Evolutionary conservation across 2,888 invertebrate genomes (phyloP), one percentile per base, ranked within the genome.

Genomic region (Nomada goodeniana): DNA sequence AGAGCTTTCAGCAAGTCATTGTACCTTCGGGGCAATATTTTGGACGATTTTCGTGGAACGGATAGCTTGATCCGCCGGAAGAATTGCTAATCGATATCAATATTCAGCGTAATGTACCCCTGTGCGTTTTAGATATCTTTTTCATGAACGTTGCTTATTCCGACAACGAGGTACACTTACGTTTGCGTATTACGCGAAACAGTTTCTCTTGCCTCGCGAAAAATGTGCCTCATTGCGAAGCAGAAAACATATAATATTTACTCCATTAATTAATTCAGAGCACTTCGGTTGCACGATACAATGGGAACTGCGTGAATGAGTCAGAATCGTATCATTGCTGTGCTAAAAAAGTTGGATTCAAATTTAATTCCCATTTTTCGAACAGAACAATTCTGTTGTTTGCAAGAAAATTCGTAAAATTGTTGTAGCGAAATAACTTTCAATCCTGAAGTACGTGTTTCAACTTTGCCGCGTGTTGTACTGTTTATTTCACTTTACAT

Each of bases 1-100:
- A 78, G 60, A 69, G 59, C 53, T 76, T 82, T 61, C 68, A 57
- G 67, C 61, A 65, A 69, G 76, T 76, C 76, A 53, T 72, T 82
- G 65, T 20, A 60, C 69, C 57, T 42, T n/a, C 23, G 36, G 13
- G 44, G 60, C 60, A 71, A 76, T 63, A 76, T 70, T 70, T 64
- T 20, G 47, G 20, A 29, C 63, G 68, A 63, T 20, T 63, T 76
- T 26, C 68, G 9, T 57, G 63, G 13, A 75, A 61, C 11, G 20
- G 53, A 53, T 53, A 42, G n/a, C 23, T 55, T n/a, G 53, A 67
- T 67, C n/a, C 44, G 0, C 2, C 5, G 61, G 59, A 74, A 61
- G 61, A 61, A 76, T 61, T 55, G 29, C 53, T 69, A 42, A 59
- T 57, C 59, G 29, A 42, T 50, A 52, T 50, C 50, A 47, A 60